Evolutionary conservation across 2,888 invertebrate genomes (phyloP), one percentile per base, ranked within the genome.

Genomic region (Drosophila rubida): DNA sequence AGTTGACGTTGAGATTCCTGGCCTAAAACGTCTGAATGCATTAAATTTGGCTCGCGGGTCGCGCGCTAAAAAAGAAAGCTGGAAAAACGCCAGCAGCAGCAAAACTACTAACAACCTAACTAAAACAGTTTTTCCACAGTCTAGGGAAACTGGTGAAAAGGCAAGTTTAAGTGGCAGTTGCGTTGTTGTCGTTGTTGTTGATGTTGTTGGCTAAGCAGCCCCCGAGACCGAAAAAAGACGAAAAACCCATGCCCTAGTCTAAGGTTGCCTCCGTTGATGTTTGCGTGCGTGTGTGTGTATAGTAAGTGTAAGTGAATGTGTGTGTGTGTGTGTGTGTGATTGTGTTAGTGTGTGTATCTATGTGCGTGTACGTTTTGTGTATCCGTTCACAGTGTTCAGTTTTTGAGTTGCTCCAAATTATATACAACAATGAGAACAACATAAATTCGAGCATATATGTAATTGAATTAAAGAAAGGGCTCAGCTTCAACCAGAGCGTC

Each of bases 101-200:
- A 32, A n/a, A 11, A 32, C 23, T 35, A 69, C 61, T 27, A 42
- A 27, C 19, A 30, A 45, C 23, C 22, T 5, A 62, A 58, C 54
- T 67, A 65, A 46, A 70, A 71, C 59, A 63, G 68, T 62, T 80
- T 73, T 66, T 68, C 68, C 63, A 53, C 57, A 65, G 73, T 53
- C 72, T 73, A 76, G 78, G 68, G 80, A 84, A 80, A 81, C 69
- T 69, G 67, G 78, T 62, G 64, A 72, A 83, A 78, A 81, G 80
- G 80, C 84, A 72, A 79, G 69, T 74, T 82, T 80, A 81, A 84
- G 71, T 84, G 84, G 71, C 81, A 73, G 81, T 78, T 80, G 75
- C 62, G 35, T 35, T 35, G 30, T 35, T n/a, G 32, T 27, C 8
- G 27, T 9, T 8, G 4, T 30, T 32, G 30, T n/a, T 9, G 27